Base-by-base conservation (phyloP, 2,888 invertebrate genomes). In the Andrena minutula region DNA sequence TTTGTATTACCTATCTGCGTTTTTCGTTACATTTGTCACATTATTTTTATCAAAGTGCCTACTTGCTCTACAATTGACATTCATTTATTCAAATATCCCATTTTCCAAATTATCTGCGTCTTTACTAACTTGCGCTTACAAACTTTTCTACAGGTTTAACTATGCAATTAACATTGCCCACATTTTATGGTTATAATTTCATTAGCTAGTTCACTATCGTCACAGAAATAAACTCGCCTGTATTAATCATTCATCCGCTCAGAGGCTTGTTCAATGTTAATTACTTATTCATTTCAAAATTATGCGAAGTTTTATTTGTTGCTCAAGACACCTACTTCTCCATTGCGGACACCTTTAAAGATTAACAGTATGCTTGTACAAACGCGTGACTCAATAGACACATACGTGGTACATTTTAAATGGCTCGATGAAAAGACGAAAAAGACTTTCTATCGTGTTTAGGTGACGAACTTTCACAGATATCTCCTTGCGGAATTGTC, bases 391-490 rank as follows among this genome's bases (percentile, higher is more conserved):
- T 30, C 66, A 16, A 51, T 53, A 35, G 8, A 30, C 16, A 10
- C 26, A 51, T 30, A 53, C 20, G 28, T 2, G 74, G 71, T 53
- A 53, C 10, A 26, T 71, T 75, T 61, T 53, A 70, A 75, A 12
- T 61, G 66, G 20, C 65, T 41, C 32, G 51, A 75, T 23, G 7
- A 23, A 68, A 49, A 56, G 61, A 69, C 73, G 66, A 70, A 85
- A 85, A 85, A 79, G 79, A 87, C 86, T 89, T 88, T 90, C 87
- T 87, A 86, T 77, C 71, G 58, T 75, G 79, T 79, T 83, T 84
- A 84, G 83, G 82, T 85, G 86, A 85, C 84, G 72, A 86, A 88
- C 89, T 90, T 89, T 90, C 89, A 86, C 89, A 75, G 68, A 53
- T 83, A 83, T 85, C 85, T 84, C 72, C 73, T 83, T 70, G 80